Conservation (phyloP, 2,113 vertebrate genomes). For the Oreochromis aureus region DNA sequence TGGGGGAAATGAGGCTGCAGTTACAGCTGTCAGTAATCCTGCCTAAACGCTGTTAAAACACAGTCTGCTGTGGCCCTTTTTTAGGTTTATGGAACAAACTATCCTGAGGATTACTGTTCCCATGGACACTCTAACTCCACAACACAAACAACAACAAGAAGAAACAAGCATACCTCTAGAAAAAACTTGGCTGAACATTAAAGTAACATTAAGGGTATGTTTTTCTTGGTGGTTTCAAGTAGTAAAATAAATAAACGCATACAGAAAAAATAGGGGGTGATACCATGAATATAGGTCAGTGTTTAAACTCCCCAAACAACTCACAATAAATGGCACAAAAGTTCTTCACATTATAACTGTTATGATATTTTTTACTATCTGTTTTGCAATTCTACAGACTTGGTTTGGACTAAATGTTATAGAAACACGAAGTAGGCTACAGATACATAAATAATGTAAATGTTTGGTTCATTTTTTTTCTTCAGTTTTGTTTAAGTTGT, state of each 20-base stretch:
- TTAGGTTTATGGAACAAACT: conserved; percentile 56
- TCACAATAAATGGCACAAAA: not conserved
- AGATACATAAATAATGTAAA: not conserved
- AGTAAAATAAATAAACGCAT: not conserved
- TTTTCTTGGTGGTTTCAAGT: not conserved
- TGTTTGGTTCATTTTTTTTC: not conserved
- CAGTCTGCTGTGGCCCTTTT: conserved; percentile 24
- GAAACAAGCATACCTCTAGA: not conserved
- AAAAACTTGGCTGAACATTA: not conserved
- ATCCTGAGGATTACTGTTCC: conserved; percentile 44
- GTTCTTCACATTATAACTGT: not conserved
- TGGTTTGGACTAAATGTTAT: not conserved
- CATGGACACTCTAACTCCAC: not conserved
- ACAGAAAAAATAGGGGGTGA: not conserved
- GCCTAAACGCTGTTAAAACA: conserved; percentile 31
- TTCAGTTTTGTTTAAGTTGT: not conserved
- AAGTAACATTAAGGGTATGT: not conserved
- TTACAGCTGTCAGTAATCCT: conserved; percentile 33
- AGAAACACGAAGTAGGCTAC: not conserved
- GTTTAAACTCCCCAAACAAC: not conserved
- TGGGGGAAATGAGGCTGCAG: conserved; percentile 17
- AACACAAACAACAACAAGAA: not conserved
- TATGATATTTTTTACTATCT: not conserved
- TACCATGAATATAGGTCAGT: not conserved
- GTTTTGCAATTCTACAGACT: not conserved